Conservation (phyloP, 2,113 vertebrate genomes). For the Abramis brama region DNA sequence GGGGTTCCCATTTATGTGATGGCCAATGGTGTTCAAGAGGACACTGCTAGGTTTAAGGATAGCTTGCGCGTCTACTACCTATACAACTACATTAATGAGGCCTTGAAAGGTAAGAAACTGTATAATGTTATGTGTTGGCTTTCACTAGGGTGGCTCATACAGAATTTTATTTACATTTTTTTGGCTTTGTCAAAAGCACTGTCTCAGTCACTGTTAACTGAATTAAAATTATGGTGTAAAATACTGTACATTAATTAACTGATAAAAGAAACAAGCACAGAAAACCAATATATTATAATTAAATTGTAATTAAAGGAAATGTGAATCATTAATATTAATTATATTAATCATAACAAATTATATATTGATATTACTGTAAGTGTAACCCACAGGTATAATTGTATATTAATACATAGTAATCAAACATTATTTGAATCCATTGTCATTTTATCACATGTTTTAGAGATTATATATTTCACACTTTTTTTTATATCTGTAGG, state of each 20-base stretch:
- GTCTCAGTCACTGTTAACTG: no score
- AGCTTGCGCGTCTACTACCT: slow-evolving; percentile 87
- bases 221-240: no score
- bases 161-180: no score
- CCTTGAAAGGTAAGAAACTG: slow-evolving; percentile 89
- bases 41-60: slow-evolving; percentile 80
- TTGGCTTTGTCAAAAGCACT: no score
- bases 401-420: neutral
- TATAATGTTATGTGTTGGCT: neutral
- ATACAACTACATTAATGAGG: slow-evolving; percentile 93
- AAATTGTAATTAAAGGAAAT: neutral
- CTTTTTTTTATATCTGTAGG: neutral
- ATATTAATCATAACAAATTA: neutral
- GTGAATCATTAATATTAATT: neutral
- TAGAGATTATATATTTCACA: neutral
- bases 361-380: neutral
- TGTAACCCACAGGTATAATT: neutral
- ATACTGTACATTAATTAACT: no score
- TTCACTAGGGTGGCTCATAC: neutral
- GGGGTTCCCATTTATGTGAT: slow-evolving; percentile 86
- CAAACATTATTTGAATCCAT: neutral
- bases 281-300: no score
- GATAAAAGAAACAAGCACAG: no score
- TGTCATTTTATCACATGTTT: neutral
- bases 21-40: slow-evolving; percentile 89